Evolutionary conservation across 2,797 vertebrate species (phyloP), one percentile per base, ranked within the genome.

Genomic region (Gymnothorax reevesii): DNA sequence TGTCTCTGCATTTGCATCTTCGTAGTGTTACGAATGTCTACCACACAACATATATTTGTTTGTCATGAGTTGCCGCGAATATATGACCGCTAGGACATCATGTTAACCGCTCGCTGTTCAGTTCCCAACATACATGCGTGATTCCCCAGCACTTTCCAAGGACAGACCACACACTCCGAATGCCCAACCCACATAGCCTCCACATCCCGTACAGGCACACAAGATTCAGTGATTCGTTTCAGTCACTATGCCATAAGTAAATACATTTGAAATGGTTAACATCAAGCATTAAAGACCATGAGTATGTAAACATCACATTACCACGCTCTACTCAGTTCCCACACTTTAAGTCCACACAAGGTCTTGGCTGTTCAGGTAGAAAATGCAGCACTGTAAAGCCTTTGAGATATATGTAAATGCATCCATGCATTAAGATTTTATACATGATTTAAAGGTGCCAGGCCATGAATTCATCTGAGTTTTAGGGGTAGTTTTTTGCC

Each of bases 231-330:
- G 91, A 90, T 90, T 90, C 87, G 88, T 87, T 90, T 89, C 85
- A 88, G 84, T 25, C 57, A 79, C 83, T 85, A 88, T 88, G 89
- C 87, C 5, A 17, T 82, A 33, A 83, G 87, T 62, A 83, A 27
- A 62, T 71, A 91, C 91, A 92, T 87, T 90, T 88, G 86, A 88
- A 86, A 88, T 90, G 92, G 93, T 93, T 92, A 93, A 89, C 88
- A 90, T 90, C 88, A 88, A 90, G 90, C 87, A 91, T 91, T 89
- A 92, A 89, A 91, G 84, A 88, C 57, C 88, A 88, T 88, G 91
- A 91, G 91, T 88, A 91, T 84, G 89, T 84, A 88, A 89, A 91
- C 83, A 88, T 57, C 60, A 66, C 80, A 64, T 88, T 85, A 59
- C 55, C 57, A 57, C n/a, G 57, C 77, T 22, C 54, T 7, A 17